Evolutionary conservation across 2,113 vertebrate species (phyloP), one percentile per base, ranked within the genome.

Genomic region (Oncorhynchus masou): DNA sequence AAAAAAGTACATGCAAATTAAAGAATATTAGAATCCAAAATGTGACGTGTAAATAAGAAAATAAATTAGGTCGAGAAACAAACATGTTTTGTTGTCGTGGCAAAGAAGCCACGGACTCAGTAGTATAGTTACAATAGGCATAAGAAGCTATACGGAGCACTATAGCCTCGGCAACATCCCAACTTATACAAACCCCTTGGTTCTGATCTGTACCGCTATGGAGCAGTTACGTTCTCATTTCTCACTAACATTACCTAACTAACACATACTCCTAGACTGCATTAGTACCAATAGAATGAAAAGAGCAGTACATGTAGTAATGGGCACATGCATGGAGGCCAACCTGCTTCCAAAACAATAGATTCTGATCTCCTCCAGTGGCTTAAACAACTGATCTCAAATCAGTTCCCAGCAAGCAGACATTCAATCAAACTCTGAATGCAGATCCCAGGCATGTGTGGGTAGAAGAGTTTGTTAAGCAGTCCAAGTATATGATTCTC

Each of bases 91-190:
- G 12, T 75, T 74, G 57, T 11, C 20, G 2, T 74, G 31, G 87
- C 86, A 83, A 87, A 74, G 66, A 4, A 81, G 81, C 81, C 89
- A 78, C 62, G 70, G 86, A 89, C 85, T 92, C 92, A 92, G 93
- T 93, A 92, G 91, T 91, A 89, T 79, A 83, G 83, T 87, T 86
- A 86, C 72, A 81, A 70, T 8, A 70, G 57, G 68, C 11, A 70
- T 9, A 20, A 20, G n/a, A n/a, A 70, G n/a, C n/a, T 5, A 48
- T 45, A 54, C 51, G 16, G 22, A 65, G 65, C 27, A 29, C 15
- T 19, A 19, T 54, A 29, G 24, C 65, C 8, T 39, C 59, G 11
- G 51, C 67, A 68, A 24, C 19, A 34, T 27, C 70, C 24, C 62
- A 60, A 31, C 57, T 66, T 16, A 64, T 59, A 51, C 70, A 74